Percentiles rank a stretch among this genome's conserved stretches.
Evolutionary conservation across 2,888 invertebrate species (phyloP).

Genomic region (Disparrhopalites patrizii): DNA sequence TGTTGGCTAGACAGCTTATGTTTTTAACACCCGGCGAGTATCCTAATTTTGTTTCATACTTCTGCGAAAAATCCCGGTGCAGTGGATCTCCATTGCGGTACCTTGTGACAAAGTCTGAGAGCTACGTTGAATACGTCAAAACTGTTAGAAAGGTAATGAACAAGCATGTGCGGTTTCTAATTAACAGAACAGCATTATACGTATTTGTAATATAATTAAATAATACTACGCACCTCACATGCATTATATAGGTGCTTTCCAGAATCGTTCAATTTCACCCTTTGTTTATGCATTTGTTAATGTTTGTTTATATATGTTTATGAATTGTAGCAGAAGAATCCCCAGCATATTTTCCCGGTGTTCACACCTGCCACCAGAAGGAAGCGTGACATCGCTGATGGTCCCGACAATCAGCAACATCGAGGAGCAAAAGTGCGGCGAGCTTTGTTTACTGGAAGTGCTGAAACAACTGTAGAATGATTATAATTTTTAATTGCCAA

Average conservation of each 20-base stretch:
- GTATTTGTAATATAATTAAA: no score
- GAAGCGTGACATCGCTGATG: background rate
- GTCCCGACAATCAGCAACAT: no score
- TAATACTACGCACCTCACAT: no score
- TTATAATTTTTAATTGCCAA: background rate
- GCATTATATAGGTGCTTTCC: no score
- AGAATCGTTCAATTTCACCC: no score
- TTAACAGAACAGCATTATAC: no score
- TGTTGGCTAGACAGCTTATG: slow-evolving; percentile 25
- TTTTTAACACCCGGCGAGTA: slow-evolving; percentile 10
- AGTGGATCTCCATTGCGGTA: slow-evolving; percentile 25
- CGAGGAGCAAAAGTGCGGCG: background rate
- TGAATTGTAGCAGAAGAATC: slow-evolving; percentile 15
- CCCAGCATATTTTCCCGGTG: background rate
- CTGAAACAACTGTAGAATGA: background rate
- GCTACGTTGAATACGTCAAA: slow-evolving; percentile 26
- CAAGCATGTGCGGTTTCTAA: no score
- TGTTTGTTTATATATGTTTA: background rate
- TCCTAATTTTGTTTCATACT: slow-evolving; percentile 22
- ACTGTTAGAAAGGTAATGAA: slow-evolving; percentile 24
- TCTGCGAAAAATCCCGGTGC: slow-evolving; percentile 17
- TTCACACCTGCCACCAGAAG: background rate
- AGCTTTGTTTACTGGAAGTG: slow-evolving; percentile 4
- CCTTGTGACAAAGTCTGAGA: slow-evolving; percentile 24
- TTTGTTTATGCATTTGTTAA: no score